Evolutionary conservation across 1,140 invertebrate genomes (phyloP), one percentile per base, ranked within the genome.

Genomic region (Thalassaphorura encarpata): DNA sequence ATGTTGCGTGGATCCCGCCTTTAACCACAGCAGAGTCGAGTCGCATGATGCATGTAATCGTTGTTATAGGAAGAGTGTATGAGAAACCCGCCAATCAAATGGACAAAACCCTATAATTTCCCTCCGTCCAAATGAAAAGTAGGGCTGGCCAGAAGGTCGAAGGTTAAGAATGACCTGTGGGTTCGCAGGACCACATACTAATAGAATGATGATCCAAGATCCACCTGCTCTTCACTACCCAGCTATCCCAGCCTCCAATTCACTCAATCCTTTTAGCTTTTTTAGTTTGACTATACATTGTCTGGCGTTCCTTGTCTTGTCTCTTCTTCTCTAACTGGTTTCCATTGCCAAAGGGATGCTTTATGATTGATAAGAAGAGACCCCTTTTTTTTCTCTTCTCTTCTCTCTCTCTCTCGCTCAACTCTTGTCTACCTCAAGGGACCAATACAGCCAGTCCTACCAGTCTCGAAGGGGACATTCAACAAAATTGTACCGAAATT

Each of bases 401-500:
- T 24, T 54, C 15, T 46, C 42, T 45, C 4, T 8, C 33, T 27
- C 27, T 29, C 23, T 51, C 26, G 3, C 29, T 36, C 28, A 16
- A 33, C n/a, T n/a, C 33, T 24, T 27, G 21, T 26, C 11, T 18
- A 23, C 45, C 45, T 47, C 45, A 23, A 47, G 45, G 45, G 45
- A 47, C 23, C 45, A 47, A 47, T 47, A 41, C 27, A 29, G 19
- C 11, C 4, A 29, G 13, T 16, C 16, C 15, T n/a, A 26, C 21
- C 26, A 31, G 52, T 54, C 52, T 54, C 52, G 4, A 54, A 54
- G 33, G 52, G 52, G 41, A 54, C 52, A 48, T 55, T 55, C 33
- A 55, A 47, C 53, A 43, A 55, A 55, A 55, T 55, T 55, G 53
- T 55, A 47, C 45, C 28, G 45, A 47, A 47, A 47, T 47, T 47